These are phyloP conservation scores for Pogonomyrmex barbatus DNA, from an alignment of 1,140 invertebrate species.

Conservation along the genomic window DNA sequence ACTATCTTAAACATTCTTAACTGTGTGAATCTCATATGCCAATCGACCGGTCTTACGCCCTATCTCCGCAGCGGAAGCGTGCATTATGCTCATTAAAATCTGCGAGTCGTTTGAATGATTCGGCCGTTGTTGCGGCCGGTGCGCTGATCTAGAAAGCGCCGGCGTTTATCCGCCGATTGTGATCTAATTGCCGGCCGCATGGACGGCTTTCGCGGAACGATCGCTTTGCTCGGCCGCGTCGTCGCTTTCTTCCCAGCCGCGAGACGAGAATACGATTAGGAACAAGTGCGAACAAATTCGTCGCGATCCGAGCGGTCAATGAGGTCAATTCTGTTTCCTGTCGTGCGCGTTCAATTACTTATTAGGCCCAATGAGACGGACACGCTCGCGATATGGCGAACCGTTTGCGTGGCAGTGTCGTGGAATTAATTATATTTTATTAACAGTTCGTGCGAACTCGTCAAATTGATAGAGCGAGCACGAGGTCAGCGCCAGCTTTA, in stretches of 20 bases:
- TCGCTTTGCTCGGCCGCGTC: background rate
- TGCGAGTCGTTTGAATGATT: slow-evolving; percentile 64
- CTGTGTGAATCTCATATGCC: slow-evolving; percentile 15
- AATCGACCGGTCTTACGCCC: background rate
- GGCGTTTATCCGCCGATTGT: slow-evolving; percentile 63
- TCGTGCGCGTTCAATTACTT: slow-evolving; percentile 64
- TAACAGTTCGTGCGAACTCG: slow-evolving; percentile 38
- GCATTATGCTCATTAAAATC: slow-evolving; percentile 73
- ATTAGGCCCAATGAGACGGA: slow-evolving; percentile 44
- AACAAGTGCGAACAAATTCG: slow-evolving; percentile 50
- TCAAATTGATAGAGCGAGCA: slow-evolving; percentile 36
- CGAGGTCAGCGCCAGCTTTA: slow-evolving; percentile 40
- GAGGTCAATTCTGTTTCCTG: slow-evolving; percentile 73
- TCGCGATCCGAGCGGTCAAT: slow-evolving; percentile 39
- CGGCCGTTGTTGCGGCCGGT: slow-evolving; percentile 32
- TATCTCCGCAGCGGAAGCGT: slow-evolving; percentile 62
- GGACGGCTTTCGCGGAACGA: slow-evolving; percentile 6
- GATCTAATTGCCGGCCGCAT: slow-evolving; percentile 41
- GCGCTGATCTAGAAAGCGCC: slow-evolving; percentile 61
- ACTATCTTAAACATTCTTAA: slow-evolving; percentile 27
- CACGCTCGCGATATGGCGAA: background rate
- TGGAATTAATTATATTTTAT: slow-evolving; percentile 61
- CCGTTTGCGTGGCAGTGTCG: slow-evolving; percentile 4
- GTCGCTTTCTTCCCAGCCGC: background rate
- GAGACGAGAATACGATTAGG: background rate